Evolutionary conservation across 2,888 invertebrate species (phyloP).

Genomic region (Mesorhabditis spiculigera): DNA sequence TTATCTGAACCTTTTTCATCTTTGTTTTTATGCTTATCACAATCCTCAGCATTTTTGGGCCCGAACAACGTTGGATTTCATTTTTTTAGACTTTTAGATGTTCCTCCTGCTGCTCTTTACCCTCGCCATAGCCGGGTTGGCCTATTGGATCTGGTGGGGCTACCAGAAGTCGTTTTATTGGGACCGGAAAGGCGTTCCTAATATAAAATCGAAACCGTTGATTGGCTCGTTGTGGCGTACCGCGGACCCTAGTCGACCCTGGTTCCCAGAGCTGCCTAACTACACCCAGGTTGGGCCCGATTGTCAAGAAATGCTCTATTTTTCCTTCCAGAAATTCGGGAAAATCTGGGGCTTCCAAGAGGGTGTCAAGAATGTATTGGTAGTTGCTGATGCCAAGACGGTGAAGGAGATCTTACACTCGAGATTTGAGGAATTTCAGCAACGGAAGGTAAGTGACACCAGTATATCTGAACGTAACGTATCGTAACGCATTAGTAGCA

Average conservation of each 20-base stretch:
- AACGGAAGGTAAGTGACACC: background rate
- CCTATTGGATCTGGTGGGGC: conserved; percentile 1
- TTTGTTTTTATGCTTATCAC: background rate
- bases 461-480: no score
- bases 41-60: background rate
- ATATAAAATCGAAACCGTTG: background rate
- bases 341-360: background rate
- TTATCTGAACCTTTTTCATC: background rate
- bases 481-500: no score
- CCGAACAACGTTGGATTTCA: background rate
- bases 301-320: no score
- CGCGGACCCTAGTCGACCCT: background rate
- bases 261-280: background rate
- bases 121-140: background rate
- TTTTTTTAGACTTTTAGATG: background rate
- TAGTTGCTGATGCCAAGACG: background rate
- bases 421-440: conserved; percentile 2
- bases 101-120: background rate
- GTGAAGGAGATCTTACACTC: conserved; percentile 1
- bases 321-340: background rate
- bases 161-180: conserved; percentile 3
- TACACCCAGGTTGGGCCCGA: background rate
- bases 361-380: background rate
- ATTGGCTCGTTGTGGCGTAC: background rate
- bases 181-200: background rate